Base-by-base conservation (phyloP, 2,113 vertebrate species). In the Hydrochoerus hydrochaeris region DNA sequence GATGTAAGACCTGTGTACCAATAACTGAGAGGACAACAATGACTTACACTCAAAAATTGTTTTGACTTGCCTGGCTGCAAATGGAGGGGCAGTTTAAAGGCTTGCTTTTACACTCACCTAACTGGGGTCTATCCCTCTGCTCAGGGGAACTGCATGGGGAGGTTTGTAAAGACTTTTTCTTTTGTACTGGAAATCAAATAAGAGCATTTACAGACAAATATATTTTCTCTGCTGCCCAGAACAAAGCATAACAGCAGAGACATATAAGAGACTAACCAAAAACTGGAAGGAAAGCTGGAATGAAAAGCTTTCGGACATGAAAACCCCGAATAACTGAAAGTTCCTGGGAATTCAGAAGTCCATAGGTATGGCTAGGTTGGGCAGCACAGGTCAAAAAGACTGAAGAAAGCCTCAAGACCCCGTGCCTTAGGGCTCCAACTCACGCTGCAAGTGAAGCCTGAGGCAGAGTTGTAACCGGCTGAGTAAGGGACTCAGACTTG, bases 151-250 rank as follows among this genome's bases (percentile, higher is more conserved):
- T 41, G 44, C 14, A 32, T 4, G 5, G 49, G 4, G 10, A 19
- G 14, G 1, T 71, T 49, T 49, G 32, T 65, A 65, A 82, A 63
- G 65, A 41, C n/a, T n/a, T n/a, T n/a, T n/a, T n/a, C n/a, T n/a
- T 57, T 57, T 57, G 54, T 57, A 57, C 54, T 19, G 17, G 54
- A 5, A 5, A 57, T 57, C 54, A 4, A 57, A 57, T 57, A 77
- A 77, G 73, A n/a, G 91, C 24, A 91, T 57, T 44, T 91, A 52
- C 88, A 88, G 22, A 24, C 60, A 90, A 92, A 90, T 10, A 26
- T 54, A 28, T 52, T 62, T 58, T 57, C 35, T 75, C 63, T 75
- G 4, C 60, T 93, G 49, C 44, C 38, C 58, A 83, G n/a, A 77
- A 35, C 35, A 91, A 83, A 49, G n/a, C 17, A 19, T 38, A 44